A percentile compares a stretch with the other conserved stretches of the same genome.
phyloP scores from a whole-genome alignment of 37 sponge, comb jelly and placozoan species.

The Aplysina aerophoba region DNA sequence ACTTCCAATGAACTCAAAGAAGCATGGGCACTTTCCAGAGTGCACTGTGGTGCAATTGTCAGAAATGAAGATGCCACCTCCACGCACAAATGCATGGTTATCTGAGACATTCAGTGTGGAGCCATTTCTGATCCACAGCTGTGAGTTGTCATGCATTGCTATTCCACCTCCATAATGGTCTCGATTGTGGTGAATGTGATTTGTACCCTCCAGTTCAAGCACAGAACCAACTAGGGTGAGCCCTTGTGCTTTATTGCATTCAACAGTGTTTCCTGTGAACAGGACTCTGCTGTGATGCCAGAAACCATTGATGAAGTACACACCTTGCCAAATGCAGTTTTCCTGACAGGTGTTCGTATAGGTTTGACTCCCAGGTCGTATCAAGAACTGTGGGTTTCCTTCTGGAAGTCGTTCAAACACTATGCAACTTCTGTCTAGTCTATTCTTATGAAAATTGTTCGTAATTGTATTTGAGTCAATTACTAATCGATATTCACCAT shows the following conservation, averaged over 20 bases:
- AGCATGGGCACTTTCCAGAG: neutral
- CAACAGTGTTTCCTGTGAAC: neutral
- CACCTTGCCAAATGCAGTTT: slow-evolving; percentile 7
- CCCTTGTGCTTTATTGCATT: neutral
- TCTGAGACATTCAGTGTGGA: neutral
- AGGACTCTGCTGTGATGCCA: neutral
- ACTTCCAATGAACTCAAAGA: neutral
- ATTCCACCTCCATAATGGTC: slow-evolving; percentile 12
- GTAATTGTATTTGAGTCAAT: too few species aligned
- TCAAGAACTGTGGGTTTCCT: too few species aligned
- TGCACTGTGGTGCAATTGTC: neutral
- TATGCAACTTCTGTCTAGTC: too few species aligned
- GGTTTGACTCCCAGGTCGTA: neutral
- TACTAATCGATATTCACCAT: too few species aligned
- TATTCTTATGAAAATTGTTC: too few species aligned
- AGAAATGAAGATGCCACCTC: slow-evolving; percentile 14
- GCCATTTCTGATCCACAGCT: neutral
- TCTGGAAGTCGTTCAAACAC: too few species aligned
- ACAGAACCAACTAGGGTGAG: neutral
- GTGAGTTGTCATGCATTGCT: neutral
- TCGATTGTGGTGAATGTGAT: neutral
- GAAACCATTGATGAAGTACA: neutral
- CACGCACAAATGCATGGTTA: neutral
- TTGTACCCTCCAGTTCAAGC: slow-evolving; percentile 1
- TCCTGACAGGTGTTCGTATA: neutral